Evolutionary conservation across 2,888 invertebrate species (phyloP), one percentile per base, ranked within the genome.

Genomic region (Bhutanitis thaidina): DNA sequence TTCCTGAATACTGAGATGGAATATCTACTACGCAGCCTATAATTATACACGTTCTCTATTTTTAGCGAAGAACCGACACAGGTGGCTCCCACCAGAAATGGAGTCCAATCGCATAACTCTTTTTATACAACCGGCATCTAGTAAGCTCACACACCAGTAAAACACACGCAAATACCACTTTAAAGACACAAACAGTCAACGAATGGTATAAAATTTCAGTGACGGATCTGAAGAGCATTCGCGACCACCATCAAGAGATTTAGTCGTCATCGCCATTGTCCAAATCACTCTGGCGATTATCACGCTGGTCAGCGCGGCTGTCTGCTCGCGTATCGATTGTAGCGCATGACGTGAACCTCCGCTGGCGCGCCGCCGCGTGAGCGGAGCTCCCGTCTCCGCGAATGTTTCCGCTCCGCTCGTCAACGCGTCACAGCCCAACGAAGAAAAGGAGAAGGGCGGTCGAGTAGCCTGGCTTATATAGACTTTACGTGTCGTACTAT

Each of bases 391-490:
- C 59, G 71, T 65, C 13, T 58, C 70, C 67, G 74, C 76, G 54
- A 55, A 67, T 57, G 66, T 69, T 1, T n/a, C 75, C 59, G 73
- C 77, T 60, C 41, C 74, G 39, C 67, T 71, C 12, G 74, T 73
- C 44, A 69, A 58, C 54, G 71, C 71, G 53, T 59, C 74, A 20
- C 66, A 80, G 39, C 71, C 81, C 55, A 76, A 77, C 13, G 69
- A 71, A 44, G 83, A 85, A 59, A 67, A 74, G 43, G 91, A 91
- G 47, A 84, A 90, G 56, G 84, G 88, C 25, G 88, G 90, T 8
- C 77, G 91, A 27, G 91, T 92, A 7, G 92, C 92, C 20, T 92
- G 92, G 92, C 83, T 91, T 53, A 91, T 91, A 67, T 92, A 90
- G 87, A 70, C 55, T 10, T 30, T 12, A 30, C 34, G 13, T 34